These are phyloP conservation scores for Poecilia picta DNA, from an alignment of 2,797 vertebrate genomes.

Conservation along the genomic window DNA sequence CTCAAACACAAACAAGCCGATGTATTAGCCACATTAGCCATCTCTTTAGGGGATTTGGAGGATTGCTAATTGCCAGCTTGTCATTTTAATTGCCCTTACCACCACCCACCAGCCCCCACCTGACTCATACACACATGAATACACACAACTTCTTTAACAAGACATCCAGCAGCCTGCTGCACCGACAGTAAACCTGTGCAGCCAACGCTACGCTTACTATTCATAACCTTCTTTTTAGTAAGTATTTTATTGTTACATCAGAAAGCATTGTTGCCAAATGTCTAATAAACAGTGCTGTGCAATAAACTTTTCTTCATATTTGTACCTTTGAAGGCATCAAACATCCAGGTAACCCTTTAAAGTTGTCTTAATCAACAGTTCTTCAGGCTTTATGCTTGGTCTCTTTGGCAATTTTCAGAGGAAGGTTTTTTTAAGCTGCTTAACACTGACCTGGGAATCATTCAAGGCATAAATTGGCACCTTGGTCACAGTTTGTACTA, in stretches of 20 bases:
- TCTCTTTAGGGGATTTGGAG: constrained; percentile 91
- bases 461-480: constrained; percentile 3
- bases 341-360: neutral
- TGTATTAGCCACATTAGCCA: constrained; percentile 87
- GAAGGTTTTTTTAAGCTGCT: neutral
- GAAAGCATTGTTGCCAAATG: neutral
- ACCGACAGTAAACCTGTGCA: constrained; percentile 13
- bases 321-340: neutral
- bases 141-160: constrained; percentile 79
- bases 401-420: constrained; percentile 1
- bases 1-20: constrained; percentile 58
- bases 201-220: neutral
- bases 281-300: neutral
- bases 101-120: neutral
- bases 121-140: constrained; percentile 8
- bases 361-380: constrained; percentile 1
- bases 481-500: neutral
- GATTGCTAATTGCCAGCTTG: constrained; percentile 94
- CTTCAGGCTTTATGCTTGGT: neutral
- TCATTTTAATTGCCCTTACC: constrained; percentile 93
- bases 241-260: neutral
- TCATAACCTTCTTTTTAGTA: neutral
- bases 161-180: constrained; percentile 77
- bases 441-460: neutral
- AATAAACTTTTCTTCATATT: neutral